phyloP scores from a whole-genome alignment of 2,888 invertebrate genomes.

The Encarsia formosa region DNA sequence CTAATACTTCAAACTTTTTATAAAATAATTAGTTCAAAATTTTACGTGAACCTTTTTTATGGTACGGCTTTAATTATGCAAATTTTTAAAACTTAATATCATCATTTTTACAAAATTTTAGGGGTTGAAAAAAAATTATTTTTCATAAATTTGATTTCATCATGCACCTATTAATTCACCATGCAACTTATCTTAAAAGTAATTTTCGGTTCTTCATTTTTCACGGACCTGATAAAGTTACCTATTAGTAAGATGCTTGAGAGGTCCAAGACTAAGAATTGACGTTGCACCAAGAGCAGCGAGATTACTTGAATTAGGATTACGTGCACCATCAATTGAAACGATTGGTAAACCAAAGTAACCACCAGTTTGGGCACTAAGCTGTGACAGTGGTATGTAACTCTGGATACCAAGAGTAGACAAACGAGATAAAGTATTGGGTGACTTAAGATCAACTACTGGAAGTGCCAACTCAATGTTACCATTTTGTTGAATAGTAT shows the following conservation, averaged over 20 bases:
- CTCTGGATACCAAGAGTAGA: conserved; percentile 67
- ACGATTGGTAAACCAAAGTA: conserved; percentile 70
- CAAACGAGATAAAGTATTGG: conserved; percentile 62
- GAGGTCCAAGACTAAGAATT: conserved; percentile 68
- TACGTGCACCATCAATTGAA: conserved; percentile 62
- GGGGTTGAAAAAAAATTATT: conserved; percentile 4
- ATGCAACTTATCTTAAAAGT: too few relatives aligned
- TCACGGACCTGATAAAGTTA: too few relatives aligned
- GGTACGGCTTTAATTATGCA: too few relatives aligned
- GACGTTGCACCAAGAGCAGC: conserved; percentile 67
- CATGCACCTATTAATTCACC: background rate
- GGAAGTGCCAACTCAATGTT: conserved; percentile 67
- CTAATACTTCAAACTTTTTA: too few relatives aligned
- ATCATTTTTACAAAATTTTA: too few relatives aligned
- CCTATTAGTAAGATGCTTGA: conserved; percentile 52
- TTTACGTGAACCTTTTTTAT: too few relatives aligned
- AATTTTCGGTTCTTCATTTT: too few relatives aligned
- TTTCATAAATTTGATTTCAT: background rate
- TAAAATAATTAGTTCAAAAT: too few relatives aligned
- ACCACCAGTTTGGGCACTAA: conserved; percentile 58
- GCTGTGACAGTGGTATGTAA: conserved; percentile 69
- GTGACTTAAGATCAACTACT: conserved; percentile 68
- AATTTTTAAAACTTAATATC: too few relatives aligned
- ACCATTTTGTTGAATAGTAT: conserved; percentile 41
- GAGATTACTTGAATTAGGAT: conserved; percentile 58